Conservation (phyloP, 2,888 invertebrate genomes). For the Amblyjoppa fuscipennis region DNA sequence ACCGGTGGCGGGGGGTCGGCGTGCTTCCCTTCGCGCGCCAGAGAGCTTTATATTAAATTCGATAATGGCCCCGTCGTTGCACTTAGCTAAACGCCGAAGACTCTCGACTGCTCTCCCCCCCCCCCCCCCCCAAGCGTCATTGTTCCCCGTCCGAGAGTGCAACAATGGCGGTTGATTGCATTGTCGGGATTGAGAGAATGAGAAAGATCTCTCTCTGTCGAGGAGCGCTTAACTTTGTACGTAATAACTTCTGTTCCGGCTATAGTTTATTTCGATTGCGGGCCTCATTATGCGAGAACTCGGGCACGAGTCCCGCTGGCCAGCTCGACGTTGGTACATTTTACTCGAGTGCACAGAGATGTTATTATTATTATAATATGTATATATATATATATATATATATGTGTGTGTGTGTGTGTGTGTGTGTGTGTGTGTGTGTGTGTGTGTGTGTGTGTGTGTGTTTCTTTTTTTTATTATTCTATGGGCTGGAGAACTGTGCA, state of each 20-base stretch:
- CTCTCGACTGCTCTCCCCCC: conserved; percentile 46
- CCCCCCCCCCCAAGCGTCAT: conserved; percentile 48
- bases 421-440: background rate
- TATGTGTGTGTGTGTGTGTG: background rate
- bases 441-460: background rate
- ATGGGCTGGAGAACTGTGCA: no score
- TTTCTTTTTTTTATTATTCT: background rate
- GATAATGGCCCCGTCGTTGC: conserved; percentile 69
- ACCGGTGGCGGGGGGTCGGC: conserved; percentile 54
- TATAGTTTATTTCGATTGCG: conserved; percentile 57
- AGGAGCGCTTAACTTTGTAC: conserved; percentile 26
- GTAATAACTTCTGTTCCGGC: conserved; percentile 31
- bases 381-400: no score
- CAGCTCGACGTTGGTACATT: conserved; percentile 36
- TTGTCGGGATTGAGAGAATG: conserved; percentile 63
- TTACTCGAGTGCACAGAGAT: conserved; percentile 15
- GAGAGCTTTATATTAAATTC: conserved; percentile 67
- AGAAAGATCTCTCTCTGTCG: conserved; percentile 39
- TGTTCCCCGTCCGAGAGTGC: conserved; percentile 61
- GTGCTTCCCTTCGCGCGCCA: conserved; percentile 47
- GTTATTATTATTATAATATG: background rate
- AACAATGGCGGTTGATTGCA: conserved; percentile 75
- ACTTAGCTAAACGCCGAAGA: conserved; percentile 72
- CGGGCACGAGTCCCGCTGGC: conserved; percentile 63
- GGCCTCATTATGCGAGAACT: conserved; percentile 54